Conservation (phyloP, 2,113 vertebrate species). For the Natator depressus region DNA sequence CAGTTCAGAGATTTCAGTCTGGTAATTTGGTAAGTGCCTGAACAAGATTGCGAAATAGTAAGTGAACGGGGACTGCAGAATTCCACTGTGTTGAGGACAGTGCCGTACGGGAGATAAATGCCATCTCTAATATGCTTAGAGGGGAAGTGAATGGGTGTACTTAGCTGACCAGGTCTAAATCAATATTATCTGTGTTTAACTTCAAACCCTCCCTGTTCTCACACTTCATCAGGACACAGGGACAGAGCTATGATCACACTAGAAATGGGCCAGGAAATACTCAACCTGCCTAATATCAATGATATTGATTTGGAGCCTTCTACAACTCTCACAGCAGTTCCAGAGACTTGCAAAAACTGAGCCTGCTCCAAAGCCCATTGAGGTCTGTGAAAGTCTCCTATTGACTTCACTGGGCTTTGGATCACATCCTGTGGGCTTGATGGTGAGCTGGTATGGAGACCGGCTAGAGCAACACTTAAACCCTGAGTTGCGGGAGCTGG, state of each 20-base stretch:
- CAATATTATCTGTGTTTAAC: background rate
- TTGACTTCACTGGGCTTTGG: background rate
- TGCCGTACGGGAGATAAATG: background rate
- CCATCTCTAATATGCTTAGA: background rate
- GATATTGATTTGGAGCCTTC: background rate
- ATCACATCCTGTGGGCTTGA: background rate
- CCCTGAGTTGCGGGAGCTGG: too few species aligned
- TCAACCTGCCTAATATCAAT: background rate
- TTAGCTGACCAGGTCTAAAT: background rate
- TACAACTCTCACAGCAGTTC: background rate
- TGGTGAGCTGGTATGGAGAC: background rate
- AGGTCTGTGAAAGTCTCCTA: background rate
- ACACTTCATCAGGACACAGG: background rate
- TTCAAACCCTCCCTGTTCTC: background rate
- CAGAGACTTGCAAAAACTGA: background rate
- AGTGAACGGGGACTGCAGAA: background rate
- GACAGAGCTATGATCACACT: background rate
- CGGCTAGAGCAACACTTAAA: background rate
- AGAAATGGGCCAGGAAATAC: background rate
- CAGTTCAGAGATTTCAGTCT: background rate
- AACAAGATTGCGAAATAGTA: background rate
- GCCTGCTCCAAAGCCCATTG: background rate
- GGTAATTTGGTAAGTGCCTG: background rate
- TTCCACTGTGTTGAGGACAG: background rate
- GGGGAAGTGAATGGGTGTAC: background rate